These are phyloP conservation scores for Graptemys geographica DNA, from an alignment of 2,797 vertebrate genomes.

Conservation along the genomic window DNA sequence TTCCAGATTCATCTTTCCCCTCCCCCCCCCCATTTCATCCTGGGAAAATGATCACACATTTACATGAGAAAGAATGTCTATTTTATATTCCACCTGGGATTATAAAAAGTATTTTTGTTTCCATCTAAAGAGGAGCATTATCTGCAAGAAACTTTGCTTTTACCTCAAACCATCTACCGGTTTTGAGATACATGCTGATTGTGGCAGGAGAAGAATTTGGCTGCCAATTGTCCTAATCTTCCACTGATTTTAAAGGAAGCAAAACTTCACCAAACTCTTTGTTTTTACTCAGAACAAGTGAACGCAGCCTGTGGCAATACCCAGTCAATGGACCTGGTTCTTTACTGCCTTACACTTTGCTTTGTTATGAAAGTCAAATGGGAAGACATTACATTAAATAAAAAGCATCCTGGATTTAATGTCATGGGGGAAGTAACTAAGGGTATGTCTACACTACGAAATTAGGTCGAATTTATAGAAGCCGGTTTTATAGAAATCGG, in stretches of 20 bases:
- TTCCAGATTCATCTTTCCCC: background rate
- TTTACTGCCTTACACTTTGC: background rate
- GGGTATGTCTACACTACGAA: no score
- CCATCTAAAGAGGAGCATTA: background rate
- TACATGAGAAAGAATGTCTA: background rate
- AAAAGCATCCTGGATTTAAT: background rate
- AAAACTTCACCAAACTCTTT: background rate
- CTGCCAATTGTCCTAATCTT: background rate
- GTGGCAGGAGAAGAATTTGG: background rate
- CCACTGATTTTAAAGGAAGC: background rate
- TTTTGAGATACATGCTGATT: no score
- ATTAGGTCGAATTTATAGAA: no score
- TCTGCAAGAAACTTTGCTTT: background rate
- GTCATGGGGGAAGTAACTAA: background rate
- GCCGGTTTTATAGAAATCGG: no score
- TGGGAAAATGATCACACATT: background rate
- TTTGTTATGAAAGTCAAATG: no score
- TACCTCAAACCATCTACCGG: no score
- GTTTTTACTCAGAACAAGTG: background rate
- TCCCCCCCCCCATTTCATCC: background rate
- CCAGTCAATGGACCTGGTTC: background rate
- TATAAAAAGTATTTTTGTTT: background rate
- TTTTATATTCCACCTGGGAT: background rate
- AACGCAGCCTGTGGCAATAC: background rate
- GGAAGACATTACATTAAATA: no score